A percentile compares a stretch with the other conserved stretches of the same genome.
Evolutionary conservation across 2,113 vertebrate species (phyloP).

Genomic region (Regulus satrapa): DNA sequence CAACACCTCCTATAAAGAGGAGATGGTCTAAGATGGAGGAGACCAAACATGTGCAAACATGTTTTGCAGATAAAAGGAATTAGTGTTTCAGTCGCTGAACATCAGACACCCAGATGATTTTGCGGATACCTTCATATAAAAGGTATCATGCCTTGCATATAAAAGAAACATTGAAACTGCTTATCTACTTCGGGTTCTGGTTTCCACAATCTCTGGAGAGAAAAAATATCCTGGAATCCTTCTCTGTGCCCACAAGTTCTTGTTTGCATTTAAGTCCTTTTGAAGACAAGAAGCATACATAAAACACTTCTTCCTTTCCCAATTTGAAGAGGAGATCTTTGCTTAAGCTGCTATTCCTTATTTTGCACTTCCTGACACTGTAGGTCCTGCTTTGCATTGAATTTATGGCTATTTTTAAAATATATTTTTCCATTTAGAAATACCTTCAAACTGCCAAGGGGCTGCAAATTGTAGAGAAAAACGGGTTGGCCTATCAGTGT

Average conservation of each 20-base stretch:
- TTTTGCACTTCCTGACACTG: neutral
- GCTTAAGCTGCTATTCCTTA: neutral
- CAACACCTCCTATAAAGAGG: neutral
- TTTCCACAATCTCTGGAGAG: neutral
- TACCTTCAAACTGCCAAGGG: neutral
- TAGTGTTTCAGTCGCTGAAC: neutral
- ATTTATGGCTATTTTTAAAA: neutral
- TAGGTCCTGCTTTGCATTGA: neutral
- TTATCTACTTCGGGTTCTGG: neutral
- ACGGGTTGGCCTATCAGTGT: neutral
- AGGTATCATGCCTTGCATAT: neutral
- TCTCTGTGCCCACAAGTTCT: neutral
- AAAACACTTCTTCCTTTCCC: neutral
- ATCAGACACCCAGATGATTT: neutral
- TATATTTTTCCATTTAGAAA: neutral
- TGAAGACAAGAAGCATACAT: neutral
- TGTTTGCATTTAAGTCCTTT: neutral
- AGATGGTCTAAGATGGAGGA: neutral
- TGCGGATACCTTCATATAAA: neutral
- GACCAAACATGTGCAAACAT: neutral
- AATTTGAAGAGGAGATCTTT: neutral
- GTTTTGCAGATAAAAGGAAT: neutral
- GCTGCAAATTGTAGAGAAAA: neutral
- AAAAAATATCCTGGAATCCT: neutral
- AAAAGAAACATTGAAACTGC: neutral